Base-by-base conservation (phyloP, 1,140 invertebrate species). In the Phymorhynchus buccinoides region DNA sequence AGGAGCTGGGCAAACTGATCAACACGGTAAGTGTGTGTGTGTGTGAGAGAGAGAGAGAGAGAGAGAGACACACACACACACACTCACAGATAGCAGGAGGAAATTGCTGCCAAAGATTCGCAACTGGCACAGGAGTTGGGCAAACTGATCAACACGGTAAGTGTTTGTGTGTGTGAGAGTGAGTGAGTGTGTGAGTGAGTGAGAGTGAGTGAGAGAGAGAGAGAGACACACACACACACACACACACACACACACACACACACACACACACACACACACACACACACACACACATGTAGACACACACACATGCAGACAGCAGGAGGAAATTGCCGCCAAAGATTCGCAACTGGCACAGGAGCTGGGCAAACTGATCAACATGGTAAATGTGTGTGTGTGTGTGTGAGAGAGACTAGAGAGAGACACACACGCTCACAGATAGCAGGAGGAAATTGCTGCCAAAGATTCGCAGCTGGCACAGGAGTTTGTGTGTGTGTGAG, bases 271-370 rank as follows among this genome's bases (percentile, higher is more conserved):
- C 78, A 82, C 79, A 73, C 79, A 39, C 56, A 39, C n/a, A 62
- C 85, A 66, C 39, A 84, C 83, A 62, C 42, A 68, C 79, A 35
- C 37, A 42, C 62, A 68, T 83, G 77, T 71, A 86, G 27, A 85
- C 44, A 27, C 80, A 83, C 81, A 62, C 80, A 14, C 37, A 52
- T 48, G 88, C 42, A 42, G 71, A 12, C 30, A 86, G 41, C 79
- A 86, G 39, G 73, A 88, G 71, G 80, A 87, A 71, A 80, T 77
- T 32, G 80, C 68, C 6, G 48, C 41, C 35, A 39, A 18, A 37
- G 90, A 91, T 84, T 83, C 88, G 77, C 84, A 87, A 52, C 48
- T 90, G 14, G 89, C 90, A 0, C 83, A 84, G 41, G 82, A 88
- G 81, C 78, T 88, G 18, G 78, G 77, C 48, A 56, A 30, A 42